Evolutionary conservation across 1,140 invertebrate species (phyloP).

Genomic region (Pseudomyrmex dendroicus): DNA sequence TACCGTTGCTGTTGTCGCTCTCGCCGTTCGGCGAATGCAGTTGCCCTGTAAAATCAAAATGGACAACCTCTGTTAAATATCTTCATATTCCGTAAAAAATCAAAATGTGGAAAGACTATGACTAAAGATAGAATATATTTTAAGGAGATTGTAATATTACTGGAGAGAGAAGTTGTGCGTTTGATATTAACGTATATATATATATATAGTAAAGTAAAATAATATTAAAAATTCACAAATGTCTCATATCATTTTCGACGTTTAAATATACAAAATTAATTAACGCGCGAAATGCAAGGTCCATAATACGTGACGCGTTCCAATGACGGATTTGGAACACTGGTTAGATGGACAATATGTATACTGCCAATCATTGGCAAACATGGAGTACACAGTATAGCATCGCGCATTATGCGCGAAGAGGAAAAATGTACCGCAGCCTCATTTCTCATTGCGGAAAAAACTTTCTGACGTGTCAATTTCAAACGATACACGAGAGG

Average conservation of each 20-base stretch:
- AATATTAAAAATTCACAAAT: background rate
- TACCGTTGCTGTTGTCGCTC: constrained; percentile 81
- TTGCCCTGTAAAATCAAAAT: constrained; percentile 77
- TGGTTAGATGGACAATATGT: constrained; percentile 12
- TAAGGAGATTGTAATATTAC: background rate
- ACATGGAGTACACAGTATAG: constrained; percentile 4
- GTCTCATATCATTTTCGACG: background rate
- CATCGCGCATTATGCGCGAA: constrained; percentile 52
- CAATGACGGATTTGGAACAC: background rate
- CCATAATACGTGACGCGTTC: background rate
- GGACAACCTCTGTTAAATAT: background rate
- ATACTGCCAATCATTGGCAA: constrained; percentile 7
- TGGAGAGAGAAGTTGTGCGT: no score
- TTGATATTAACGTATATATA: background rate
- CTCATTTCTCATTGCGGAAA: constrained; percentile 29
- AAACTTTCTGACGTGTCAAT: constrained; percentile 63
- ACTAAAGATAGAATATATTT: constrained; percentile 4
- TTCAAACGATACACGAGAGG: constrained; percentile 37
- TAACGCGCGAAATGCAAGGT: background rate
- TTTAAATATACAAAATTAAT: constrained; percentile 3
- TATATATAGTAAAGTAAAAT: background rate
- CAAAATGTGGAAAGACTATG: background rate
- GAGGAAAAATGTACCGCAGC: constrained; percentile 31
- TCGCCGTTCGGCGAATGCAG: constrained; percentile 81
- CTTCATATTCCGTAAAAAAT: background rate